phyloP scores from a whole-genome alignment of 2,113 vertebrate genomes.

The Paedocypris sp. region DNA sequence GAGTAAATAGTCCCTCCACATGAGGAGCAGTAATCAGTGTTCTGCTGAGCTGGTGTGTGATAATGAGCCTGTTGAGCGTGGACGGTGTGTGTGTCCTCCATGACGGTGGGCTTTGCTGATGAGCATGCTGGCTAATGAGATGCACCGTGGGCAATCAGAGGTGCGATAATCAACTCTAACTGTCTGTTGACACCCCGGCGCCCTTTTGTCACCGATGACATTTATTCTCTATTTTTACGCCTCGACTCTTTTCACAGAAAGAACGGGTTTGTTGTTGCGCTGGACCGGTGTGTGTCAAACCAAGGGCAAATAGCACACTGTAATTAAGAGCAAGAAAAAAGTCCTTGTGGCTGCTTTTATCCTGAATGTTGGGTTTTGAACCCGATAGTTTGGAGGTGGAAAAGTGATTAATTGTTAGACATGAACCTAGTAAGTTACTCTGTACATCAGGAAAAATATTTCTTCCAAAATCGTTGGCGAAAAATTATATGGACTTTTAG shows the following conservation, averaged over 20 bases:
- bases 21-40: neutral
- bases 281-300: neutral
- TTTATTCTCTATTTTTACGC: neutral
- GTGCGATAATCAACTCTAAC: slow-evolving; percentile 7
- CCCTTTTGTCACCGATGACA: neutral
- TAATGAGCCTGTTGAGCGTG: slow-evolving; percentile 13
- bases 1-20: neutral
- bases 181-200: neutral
- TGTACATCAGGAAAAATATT: too few species aligned
- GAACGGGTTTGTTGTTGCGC: neutral
- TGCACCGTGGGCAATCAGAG: slow-evolving; percentile 11
- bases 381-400: too few species aligned
- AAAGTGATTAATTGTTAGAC: too few species aligned
- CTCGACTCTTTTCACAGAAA: neutral
- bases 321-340: too few species aligned
- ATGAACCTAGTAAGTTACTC: too few species aligned
- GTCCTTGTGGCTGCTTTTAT: too few species aligned
- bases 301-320: neutral
- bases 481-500: too few species aligned
- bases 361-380: too few species aligned
- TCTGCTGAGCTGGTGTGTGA: slow-evolving; percentile 4
- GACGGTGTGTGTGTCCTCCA: slow-evolving; percentile 1
- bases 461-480: too few species aligned
- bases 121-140: slow-evolving; percentile 15
- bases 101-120: neutral